Percentiles rank a stretch among this genome's conserved stretches.
Evolutionary conservation across 2,797 vertebrate species (phyloP).

Genomic region (Danio jaintianensis): DNA sequence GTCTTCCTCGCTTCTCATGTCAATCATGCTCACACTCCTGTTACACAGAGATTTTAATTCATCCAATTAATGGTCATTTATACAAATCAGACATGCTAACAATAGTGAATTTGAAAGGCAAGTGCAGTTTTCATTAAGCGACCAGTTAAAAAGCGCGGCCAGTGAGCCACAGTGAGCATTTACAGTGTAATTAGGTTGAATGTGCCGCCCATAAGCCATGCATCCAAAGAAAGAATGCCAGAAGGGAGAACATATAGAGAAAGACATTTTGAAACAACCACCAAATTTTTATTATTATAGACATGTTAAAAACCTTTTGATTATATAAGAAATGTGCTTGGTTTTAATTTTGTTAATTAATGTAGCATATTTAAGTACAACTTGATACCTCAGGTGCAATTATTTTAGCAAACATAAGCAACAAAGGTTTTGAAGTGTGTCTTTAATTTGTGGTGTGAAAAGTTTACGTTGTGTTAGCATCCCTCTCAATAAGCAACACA

Average conservation of each 20-base stretch:
- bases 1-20: slow-evolving; percentile 92
- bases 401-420: slow-evolving; percentile 5
- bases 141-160: background rate
- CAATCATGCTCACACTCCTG: slow-evolving; percentile 96
- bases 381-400: background rate
- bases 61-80: background rate
- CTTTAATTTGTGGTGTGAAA: background rate
- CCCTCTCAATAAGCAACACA: background rate
- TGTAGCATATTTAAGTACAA: background rate
- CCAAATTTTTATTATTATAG: background rate
- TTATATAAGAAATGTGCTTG: background rate
- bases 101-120: background rate
- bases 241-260: background rate
- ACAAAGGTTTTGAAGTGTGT: background rate
- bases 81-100: background rate
- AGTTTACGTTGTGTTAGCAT: slow-evolving; percentile 2
- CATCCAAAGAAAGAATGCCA: slow-evolving; percentile 24
- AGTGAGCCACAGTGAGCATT: slow-evolving; percentile 1
- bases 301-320: too few relatives aligned
- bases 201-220: slow-evolving; percentile 31
- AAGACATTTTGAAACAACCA: background rate
- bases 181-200: background rate
- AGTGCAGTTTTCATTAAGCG: slow-evolving; percentile 1
- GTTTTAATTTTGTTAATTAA: background rate
- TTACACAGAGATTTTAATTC: background rate